phyloP scores from a whole-genome alignment of 2,888 invertebrate genomes.

The Meiosimyza platycephala region DNA sequence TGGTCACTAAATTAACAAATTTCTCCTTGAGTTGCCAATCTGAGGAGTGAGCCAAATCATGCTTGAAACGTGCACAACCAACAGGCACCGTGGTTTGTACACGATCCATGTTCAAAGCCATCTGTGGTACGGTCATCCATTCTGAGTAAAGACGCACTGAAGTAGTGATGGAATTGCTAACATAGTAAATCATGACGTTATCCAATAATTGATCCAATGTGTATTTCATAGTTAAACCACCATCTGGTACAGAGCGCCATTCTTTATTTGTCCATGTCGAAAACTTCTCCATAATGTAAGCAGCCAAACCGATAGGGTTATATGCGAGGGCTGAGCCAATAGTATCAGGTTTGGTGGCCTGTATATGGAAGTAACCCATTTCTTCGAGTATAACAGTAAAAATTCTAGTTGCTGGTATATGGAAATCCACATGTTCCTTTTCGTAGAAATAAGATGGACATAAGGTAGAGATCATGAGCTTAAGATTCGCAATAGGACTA shows the following conservation, averaged over 20 bases:
- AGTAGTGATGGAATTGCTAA: conserved; percentile 77
- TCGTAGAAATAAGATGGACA: conserved; percentile 72
- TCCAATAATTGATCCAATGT: conserved; percentile 72
- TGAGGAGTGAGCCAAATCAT: conserved; percentile 75
- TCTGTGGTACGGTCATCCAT: conserved; percentile 57
- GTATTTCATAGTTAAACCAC: conserved; percentile 73
- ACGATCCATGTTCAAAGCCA: conserved; percentile 60
- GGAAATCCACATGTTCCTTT: conserved; percentile 67
- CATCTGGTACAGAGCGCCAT: conserved; percentile 71
- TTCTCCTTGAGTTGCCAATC: conserved; percentile 72
- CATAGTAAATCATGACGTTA: conserved; percentile 85
- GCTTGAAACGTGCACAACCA: conserved; percentile 78
- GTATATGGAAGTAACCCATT: conserved; percentile 78
- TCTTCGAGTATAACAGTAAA: conserved; percentile 64
- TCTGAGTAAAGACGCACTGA: conserved; percentile 80
- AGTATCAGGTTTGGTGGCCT: conserved; percentile 90
- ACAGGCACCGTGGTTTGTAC: conserved; percentile 76
- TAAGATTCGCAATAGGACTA: conserved; percentile 58
- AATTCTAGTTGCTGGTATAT: conserved; percentile 65
- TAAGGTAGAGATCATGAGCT: conserved; percentile 68
- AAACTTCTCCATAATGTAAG: conserved; percentile 92
- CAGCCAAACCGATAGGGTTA: conserved; percentile 84
- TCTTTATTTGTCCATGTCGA: conserved; percentile 74
- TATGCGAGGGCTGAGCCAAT: conserved; percentile 71
- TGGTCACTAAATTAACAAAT: conserved; percentile 76